Conservation (phyloP, 1,140 invertebrate species). For the Cyclargus thomasi region DNA sequence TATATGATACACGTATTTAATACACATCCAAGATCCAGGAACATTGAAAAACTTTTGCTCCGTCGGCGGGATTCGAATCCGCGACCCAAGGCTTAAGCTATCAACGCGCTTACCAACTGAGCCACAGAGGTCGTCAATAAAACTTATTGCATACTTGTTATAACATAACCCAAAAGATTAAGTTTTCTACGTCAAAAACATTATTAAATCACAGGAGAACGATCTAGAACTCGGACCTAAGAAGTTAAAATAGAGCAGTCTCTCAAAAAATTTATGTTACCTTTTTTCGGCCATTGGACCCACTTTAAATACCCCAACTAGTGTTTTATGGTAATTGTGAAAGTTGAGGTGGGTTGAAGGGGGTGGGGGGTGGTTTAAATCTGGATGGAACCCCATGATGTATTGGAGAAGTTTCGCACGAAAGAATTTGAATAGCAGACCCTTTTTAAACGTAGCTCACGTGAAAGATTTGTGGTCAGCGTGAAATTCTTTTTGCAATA, state of each 20-base stretch:
- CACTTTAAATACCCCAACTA: not conserved
- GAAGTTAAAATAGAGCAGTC: not conserved
- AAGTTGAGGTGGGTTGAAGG: not conserved
- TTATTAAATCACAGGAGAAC: not conserved
- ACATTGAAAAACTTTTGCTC: no score
- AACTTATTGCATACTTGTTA: no score
- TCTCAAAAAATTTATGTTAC: not conserved
- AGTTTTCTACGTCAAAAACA: not conserved
- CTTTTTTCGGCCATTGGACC: not conserved
- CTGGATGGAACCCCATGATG: not conserved
- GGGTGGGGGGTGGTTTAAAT: not conserved
- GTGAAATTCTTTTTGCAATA: not conserved
- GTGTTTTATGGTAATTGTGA: conserved; percentile 11
- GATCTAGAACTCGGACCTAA: not conserved
- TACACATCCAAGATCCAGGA: no score
- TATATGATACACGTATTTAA: no score
- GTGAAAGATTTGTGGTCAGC: not conserved
- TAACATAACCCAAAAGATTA: not conserved
- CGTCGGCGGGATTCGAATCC: no score
- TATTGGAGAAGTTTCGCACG: not conserved
- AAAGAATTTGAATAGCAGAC: not conserved
- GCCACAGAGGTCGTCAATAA: no score
- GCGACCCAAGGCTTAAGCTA: no score
- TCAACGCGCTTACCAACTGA: no score
- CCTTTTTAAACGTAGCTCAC: not conserved